A percentile compares a stretch with the other conserved stretches of the same genome.
Evolutionary conservation across 2,888 invertebrate genomes (phyloP).

Genomic region (Tetragonula carbonaria): DNA sequence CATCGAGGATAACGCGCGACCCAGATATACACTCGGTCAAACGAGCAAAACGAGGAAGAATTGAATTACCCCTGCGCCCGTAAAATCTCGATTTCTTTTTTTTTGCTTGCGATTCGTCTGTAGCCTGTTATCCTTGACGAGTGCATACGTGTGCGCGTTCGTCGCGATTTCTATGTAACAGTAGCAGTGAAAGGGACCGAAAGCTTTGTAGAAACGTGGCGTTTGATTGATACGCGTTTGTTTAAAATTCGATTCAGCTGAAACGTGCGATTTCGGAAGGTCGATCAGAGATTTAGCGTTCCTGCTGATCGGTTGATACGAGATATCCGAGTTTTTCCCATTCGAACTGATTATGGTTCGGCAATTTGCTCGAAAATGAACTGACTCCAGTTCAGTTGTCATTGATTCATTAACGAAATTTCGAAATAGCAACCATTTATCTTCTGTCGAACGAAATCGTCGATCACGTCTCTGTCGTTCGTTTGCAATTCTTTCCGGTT

Average conservation of each 20-base stretch:
- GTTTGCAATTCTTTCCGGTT: too few species aligned
- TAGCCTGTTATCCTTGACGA: constrained; percentile 57
- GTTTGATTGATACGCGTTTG: constrained; percentile 18
- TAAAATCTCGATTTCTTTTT: not conserved
- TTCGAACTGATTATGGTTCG: not conserved
- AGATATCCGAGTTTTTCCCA: not conserved
- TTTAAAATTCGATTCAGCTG: constrained; percentile 49
- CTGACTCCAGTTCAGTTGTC: not conserved
- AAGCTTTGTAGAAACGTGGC: constrained; percentile 37
- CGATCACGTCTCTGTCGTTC: not conserved
- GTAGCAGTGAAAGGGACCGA: constrained; percentile 32
- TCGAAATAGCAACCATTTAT: not conserved
- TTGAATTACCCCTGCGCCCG: not conserved
- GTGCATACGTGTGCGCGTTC: constrained; percentile 45
- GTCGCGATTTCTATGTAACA: constrained; percentile 32
- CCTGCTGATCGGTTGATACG: not conserved
- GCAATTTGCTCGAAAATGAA: not conserved
- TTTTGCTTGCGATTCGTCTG: not conserved
- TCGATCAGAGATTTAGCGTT: not conserved
- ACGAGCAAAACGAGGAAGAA: not conserved
- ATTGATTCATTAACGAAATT: not conserved
- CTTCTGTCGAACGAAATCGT: not conserved
- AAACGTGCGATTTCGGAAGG: constrained; percentile 38
- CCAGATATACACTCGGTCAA: not conserved
- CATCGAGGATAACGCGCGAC: not conserved